A percentile compares a stretch with the other conserved stretches of the same genome.
These are phyloP conservation scores for Aptenodytes forsteri DNA, from an alignment of 2,113 vertebrate species.

Conservation along the genomic window DNA sequence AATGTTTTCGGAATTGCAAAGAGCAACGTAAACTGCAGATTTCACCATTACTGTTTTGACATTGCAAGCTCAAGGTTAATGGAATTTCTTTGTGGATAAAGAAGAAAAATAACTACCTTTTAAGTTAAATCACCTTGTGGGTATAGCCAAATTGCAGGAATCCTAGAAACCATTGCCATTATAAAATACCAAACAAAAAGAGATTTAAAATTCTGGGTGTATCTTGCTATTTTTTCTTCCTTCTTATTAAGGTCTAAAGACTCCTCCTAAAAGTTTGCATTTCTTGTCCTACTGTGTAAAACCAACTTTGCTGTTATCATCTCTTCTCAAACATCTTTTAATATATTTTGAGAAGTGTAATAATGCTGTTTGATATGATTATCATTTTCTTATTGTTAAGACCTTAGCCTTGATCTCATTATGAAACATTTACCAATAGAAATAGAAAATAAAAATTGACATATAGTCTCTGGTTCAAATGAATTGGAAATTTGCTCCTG, in stretches of 20 bases:
- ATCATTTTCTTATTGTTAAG: neutral
- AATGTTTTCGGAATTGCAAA: conserved; percentile 42
- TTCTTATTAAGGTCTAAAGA: neutral
- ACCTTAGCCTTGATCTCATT: neutral
- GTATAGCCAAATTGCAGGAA: neutral
- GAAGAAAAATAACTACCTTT: neutral
- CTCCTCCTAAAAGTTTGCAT: neutral
- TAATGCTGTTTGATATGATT: neutral
- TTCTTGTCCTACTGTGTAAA: neutral
- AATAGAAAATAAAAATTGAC: neutral
- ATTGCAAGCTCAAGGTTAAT: conserved; percentile 31
- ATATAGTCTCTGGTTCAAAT: neutral
- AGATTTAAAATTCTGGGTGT: neutral
- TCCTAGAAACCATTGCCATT: neutral
- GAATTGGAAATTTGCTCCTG: neutral
- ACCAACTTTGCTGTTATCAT: neutral
- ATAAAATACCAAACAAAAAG: neutral
- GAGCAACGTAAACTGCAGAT: conserved; percentile 14
- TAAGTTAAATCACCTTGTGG: neutral
- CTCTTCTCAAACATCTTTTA: neutral
- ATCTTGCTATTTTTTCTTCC: neutral
- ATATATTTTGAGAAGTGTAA: neutral
- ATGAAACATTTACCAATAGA: neutral
- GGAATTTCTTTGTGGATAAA: neutral
- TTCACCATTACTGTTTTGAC: conserved; percentile 17